A percentile compares a stretch with the other conserved stretches of the same genome.
phyloP scores from a whole-genome alignment of 2,888 invertebrate genomes.

The Eupithecia inturbata region DNA sequence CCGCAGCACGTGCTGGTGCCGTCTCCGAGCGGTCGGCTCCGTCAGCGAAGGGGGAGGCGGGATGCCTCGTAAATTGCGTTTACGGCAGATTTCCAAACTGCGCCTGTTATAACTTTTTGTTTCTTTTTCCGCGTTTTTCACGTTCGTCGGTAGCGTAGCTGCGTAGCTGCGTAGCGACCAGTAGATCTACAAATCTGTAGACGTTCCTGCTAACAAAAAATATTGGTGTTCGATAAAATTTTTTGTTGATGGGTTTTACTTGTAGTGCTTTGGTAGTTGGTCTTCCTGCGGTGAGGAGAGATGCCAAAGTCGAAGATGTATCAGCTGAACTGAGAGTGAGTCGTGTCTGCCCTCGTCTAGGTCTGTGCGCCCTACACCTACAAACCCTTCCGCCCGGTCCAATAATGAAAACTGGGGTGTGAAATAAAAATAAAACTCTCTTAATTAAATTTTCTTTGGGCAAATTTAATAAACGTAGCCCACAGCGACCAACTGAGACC shows the following conservation, averaged over 20 bases:
- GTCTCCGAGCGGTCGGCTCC: background rate
- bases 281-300: no score
- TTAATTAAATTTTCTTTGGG: conserved; percentile 84
- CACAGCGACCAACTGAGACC: conserved; percentile 36
- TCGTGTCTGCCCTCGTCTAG: background rate
- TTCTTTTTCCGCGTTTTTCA: conserved; percentile 74
- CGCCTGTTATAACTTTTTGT: conserved; percentile 76
- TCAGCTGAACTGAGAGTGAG: background rate
- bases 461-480: conserved; percentile 77
- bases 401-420: conserved; percentile 83
- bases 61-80: conserved; percentile 71
- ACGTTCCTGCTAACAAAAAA: background rate
- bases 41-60: background rate
- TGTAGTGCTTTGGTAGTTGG: background rate
- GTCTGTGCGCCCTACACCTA: conserved; percentile 36
- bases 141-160: conserved; percentile 53
- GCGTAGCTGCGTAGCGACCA: no score
- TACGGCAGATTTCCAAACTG: conserved; percentile 69
- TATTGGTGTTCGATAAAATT: no score
- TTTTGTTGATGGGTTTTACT: background rate
- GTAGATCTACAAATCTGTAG: conserved; percentile 49
- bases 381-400: conserved; percentile 77
- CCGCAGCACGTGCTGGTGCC: background rate
- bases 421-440: conserved; percentile 82
- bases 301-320: background rate